Evolutionary conservation across 2,113 vertebrate species (phyloP).

Genomic region (Phrynosoma blainvillii): DNA sequence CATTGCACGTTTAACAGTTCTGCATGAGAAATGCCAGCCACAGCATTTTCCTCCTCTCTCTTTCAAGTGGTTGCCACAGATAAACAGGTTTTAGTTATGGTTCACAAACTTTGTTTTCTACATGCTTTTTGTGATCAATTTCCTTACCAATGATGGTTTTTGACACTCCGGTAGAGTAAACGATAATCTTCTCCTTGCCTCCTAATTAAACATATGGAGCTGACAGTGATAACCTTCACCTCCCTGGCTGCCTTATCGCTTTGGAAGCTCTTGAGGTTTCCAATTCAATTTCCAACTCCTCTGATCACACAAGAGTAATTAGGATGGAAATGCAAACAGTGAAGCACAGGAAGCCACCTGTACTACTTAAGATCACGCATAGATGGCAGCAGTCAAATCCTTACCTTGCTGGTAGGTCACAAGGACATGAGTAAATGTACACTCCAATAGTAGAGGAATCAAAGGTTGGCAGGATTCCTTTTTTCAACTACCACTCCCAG

Average conservation of each 20-base stretch:
- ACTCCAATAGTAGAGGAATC: neutral
- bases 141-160: constrained; percentile 57
- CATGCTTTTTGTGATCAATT: constrained; percentile 24
- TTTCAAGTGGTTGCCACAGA: constrained; percentile 36
- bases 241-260: constrained; percentile 51
- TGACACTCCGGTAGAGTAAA: constrained; percentile 38
- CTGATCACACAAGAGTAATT: constrained; percentile 33
- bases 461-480: neutral
- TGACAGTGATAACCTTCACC: constrained; percentile 51
- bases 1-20: neutral
- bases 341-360: neutral
- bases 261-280: constrained; percentile 50
- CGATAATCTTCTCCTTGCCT: constrained; percentile 56
- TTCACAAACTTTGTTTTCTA: constrained; percentile 44
- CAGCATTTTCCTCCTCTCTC: constrained; percentile 22
- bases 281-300: constrained; percentile 59
- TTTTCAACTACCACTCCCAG: no score
- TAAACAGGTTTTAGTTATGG: constrained; percentile 54
- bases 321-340: constrained; percentile 39
- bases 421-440: constrained; percentile 5
- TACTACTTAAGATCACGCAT: neutral
- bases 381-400: constrained; percentile 32
- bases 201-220: constrained; percentile 56
- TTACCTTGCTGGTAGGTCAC: neutral
- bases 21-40: neutral